These are phyloP conservation scores for Acrobasis consociella DNA, from an alignment of 2,888 invertebrate species.

Conservation along the genomic window DNA sequence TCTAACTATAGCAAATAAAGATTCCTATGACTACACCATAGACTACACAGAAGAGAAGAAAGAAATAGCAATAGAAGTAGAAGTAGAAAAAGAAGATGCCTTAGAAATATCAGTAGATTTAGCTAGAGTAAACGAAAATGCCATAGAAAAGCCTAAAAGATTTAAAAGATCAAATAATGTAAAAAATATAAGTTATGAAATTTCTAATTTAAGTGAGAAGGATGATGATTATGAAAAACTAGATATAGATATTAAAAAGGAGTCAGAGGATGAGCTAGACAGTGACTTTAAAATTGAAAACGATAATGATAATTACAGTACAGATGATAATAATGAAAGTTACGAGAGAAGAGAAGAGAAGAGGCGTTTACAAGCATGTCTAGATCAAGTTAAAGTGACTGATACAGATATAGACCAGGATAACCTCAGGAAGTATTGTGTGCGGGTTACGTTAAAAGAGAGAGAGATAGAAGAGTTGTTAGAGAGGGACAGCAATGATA, in stretches of 20 bases:
- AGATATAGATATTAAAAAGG: slow-evolving; percentile 14
- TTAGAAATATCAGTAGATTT: slow-evolving; percentile 1
- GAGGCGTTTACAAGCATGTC: slow-evolving; percentile 23
- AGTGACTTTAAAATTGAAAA: slow-evolving; percentile 25
- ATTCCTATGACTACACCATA: slow-evolving; percentile 22
- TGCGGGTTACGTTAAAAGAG: slow-evolving; percentile 34
- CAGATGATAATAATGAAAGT: not conserved
- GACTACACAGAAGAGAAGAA: slow-evolving; percentile 15
- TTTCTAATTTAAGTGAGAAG: slow-evolving; percentile 1
- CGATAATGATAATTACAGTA: not conserved
- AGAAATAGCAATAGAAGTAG: not conserved
- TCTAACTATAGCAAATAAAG: slow-evolving; percentile 20
- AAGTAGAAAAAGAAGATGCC: not conserved
- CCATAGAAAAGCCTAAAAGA: not conserved
- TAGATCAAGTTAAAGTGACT: slow-evolving; percentile 26
- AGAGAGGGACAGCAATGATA: slow-evolving; percentile 27
- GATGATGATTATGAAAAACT: slow-evolving; percentile 7
- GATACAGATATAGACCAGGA: slow-evolving; percentile 28
- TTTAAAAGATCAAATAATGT: not conserved
- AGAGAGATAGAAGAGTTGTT: slow-evolving; percentile 40
- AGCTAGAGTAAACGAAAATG: not conserved
- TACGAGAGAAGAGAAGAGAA: slow-evolving; percentile 1
- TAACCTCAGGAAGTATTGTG: slow-evolving; percentile 34
- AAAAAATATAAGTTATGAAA: not conserved
- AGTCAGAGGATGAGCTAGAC: slow-evolving; percentile 6